Percentiles rank a stretch among this genome's conserved stretches.
Conservation (phyloP, 1,140 invertebrate species). For the Neotoxoptera formosana region DNA sequence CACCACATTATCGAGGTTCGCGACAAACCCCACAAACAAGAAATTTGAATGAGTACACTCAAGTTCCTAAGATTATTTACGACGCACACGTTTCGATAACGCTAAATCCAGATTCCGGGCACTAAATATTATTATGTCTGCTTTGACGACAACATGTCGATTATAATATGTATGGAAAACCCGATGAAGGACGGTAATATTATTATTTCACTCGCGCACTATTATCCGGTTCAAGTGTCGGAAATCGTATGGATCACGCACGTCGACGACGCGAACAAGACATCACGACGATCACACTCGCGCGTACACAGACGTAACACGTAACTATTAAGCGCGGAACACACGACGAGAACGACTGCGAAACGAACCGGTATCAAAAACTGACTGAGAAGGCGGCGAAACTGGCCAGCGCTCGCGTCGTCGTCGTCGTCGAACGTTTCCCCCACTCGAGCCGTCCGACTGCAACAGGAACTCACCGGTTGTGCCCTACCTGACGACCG, state of each 20-base stretch:
- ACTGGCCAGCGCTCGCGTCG: not conserved
- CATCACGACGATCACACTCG: not conserved
- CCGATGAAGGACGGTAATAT: not conserved
- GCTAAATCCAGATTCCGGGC: not conserved
- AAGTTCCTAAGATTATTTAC: not conserved
- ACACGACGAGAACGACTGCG: not conserved
- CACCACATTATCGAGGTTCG: not conserved
- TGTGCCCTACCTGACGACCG: slow-evolving; percentile 54
- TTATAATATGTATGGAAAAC: no score
- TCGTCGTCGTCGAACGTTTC: slow-evolving; percentile 12
- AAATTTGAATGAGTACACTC: not conserved
- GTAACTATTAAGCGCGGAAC: not conserved
- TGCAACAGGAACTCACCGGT: slow-evolving; percentile 5
- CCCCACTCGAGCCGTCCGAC: not conserved
- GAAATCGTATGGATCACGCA: not conserved
- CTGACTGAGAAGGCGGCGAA: not conserved
- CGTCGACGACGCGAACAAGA: not conserved
- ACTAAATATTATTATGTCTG: not conserved
- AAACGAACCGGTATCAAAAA: slow-evolving; percentile 33
- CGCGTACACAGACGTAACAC: not conserved
- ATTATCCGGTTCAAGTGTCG: not conserved
- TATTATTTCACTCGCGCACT: not conserved
- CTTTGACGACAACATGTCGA: not conserved
- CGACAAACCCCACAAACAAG: not conserved
- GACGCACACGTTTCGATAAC: not conserved